These are phyloP conservation scores for Apodemia hepburni DNA, from an alignment of 2,888 invertebrate genomes.

Conservation along the genomic window DNA sequence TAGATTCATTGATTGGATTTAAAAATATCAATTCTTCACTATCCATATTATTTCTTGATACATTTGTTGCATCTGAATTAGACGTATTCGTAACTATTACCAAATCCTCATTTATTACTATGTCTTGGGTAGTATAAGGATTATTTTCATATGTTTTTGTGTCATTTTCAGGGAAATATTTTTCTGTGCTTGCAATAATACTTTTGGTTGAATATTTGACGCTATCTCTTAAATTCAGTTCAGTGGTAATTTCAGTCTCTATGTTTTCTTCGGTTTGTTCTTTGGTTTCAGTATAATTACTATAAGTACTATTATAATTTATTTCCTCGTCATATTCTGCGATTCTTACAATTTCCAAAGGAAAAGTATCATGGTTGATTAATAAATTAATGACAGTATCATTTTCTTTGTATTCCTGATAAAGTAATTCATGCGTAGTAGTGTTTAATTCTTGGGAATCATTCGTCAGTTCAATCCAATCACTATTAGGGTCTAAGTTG, in stretches of 20 bases:
- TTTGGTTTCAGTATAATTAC: background rate
- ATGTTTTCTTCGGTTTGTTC: background rate
- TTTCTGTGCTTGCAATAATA: background rate
- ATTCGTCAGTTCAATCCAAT: background rate
- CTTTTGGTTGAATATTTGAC: background rate
- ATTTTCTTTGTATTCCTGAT: slow-evolving; percentile 12
- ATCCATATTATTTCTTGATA: background rate
- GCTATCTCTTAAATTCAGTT: background rate
- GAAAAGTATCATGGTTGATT: background rate
- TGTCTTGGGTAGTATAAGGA: background rate
- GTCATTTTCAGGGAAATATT: background rate
- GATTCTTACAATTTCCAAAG: background rate
- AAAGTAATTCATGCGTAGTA: background rate
- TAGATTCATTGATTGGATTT: background rate
- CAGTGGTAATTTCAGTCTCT: background rate
- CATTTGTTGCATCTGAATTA: background rate
- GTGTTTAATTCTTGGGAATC: background rate
- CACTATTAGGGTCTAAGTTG: background rate
- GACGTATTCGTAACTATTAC: background rate
- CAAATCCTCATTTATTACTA: slow-evolving; percentile 2
- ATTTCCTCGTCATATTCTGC: background rate
- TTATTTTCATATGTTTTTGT: background rate
- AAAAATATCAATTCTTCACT: slow-evolving; percentile 4
- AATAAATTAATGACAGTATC: background rate
- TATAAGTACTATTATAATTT: background rate